Conservation (phyloP, 2,113 vertebrate genomes). For the Pycnonotus jocosus region DNA sequence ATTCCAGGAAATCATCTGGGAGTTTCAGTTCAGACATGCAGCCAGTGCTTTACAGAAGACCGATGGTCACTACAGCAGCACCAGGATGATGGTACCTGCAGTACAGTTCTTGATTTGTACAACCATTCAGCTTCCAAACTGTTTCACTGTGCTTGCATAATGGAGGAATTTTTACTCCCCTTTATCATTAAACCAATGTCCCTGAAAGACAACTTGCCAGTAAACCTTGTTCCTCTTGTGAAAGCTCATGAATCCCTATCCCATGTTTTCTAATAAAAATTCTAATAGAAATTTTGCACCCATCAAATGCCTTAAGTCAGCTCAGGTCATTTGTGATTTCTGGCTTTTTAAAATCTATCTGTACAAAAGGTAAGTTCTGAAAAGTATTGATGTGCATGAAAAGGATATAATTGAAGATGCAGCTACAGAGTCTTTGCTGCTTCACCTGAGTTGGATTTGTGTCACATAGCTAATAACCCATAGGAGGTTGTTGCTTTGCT, state of each 20-base stretch:
- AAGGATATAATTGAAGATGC: not conserved
- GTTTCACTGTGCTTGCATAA: not conserved
- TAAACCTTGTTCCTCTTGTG: not conserved
- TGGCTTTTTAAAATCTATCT: not conserved
- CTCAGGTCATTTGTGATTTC: not conserved
- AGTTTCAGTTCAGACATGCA: not conserved
- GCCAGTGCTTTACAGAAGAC: not conserved
- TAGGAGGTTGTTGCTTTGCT: not conserved
- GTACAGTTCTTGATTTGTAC: not conserved
- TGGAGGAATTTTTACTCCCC: rapidly evolving
- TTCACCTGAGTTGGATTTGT: not conserved
- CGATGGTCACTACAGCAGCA: not conserved
- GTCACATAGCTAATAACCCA: not conserved
- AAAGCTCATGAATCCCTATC: not conserved
- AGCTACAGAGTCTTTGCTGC: not conserved
- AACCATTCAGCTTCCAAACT: not conserved
- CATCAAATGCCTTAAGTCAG: not conserved
- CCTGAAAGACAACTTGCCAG: not conserved
- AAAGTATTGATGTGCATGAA: not conserved
- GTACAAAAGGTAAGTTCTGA: not conserved
- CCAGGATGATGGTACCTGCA: not conserved
- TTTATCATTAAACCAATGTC: not conserved
- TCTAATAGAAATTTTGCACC: not conserved
- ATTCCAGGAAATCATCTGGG: not conserved
- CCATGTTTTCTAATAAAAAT: not conserved